These are phyloP conservation scores for Chiloscyllium punctatum DNA, from an alignment of 2,797 vertebrate genomes.

Conservation along the genomic window DNA sequence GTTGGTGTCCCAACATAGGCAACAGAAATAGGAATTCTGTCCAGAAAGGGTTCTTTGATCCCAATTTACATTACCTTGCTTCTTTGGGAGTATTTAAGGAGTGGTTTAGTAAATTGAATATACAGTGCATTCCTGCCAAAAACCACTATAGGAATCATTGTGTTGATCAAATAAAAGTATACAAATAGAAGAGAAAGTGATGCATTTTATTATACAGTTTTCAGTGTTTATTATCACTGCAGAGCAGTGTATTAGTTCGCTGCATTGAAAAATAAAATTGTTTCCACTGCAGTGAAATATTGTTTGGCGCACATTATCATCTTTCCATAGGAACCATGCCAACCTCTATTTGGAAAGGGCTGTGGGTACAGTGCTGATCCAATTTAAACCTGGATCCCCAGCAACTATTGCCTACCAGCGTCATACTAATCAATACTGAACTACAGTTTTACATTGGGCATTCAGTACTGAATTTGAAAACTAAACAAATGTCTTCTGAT, in stretches of 20 bases:
- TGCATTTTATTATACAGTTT: conserved; percentile 35
- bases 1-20: background rate
- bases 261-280: background rate
- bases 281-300: conserved; percentile 36
- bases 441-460: conserved; percentile 6
- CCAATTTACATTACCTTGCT: background rate
- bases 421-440: conserved; percentile 14
- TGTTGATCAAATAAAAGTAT: conserved; percentile 14
- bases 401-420: conserved; percentile 15
- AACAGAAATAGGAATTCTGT: conserved; percentile 21
- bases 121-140: conserved; percentile 33
- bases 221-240: conserved; percentile 36
- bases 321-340: conserved; percentile 5
- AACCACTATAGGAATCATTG: conserved; percentile 19
- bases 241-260: conserved; percentile 19
- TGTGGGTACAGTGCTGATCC: conserved; percentile 13
- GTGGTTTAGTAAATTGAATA: conserved; percentile 15
- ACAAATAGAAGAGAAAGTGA: conserved; percentile 5
- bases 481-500: background rate
- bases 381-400: conserved; percentile 16
- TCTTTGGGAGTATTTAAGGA: background rate
- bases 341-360: background rate
- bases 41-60: conserved; percentile 26
- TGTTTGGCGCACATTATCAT: conserved; percentile 20
- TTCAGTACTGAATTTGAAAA: conserved; percentile 7